These are phyloP conservation scores for Coregonus sp. DNA, from an alignment of 2,797 vertebrate species.

Conservation along the genomic window DNA sequence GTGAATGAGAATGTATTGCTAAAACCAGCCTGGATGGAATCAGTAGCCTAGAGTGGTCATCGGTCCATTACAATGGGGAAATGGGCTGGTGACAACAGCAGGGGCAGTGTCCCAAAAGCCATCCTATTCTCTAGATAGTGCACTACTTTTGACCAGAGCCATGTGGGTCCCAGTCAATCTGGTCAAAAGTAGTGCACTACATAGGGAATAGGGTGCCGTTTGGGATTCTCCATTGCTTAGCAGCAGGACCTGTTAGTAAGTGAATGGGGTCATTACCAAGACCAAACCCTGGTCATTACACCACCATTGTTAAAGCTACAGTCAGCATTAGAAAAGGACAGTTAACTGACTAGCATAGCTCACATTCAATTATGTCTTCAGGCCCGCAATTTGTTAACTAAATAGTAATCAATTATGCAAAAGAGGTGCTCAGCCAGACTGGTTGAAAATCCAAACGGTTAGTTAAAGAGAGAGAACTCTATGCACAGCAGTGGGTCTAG, in stretches of 20 bases:
- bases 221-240: slow-evolving; percentile 73
- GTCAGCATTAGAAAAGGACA: slow-evolving; percentile 95
- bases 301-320: slow-evolving; percentile 86
- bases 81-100: slow-evolving; percentile 78
- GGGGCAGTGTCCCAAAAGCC: not conserved
- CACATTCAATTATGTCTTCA: slow-evolving; percentile 87
- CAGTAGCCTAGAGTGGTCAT: slow-evolving; percentile 30
- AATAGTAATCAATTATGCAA: slow-evolving; percentile 77
- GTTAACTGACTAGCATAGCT: slow-evolving; percentile 90
- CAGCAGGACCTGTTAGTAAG: slow-evolving; percentile 88
- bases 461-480: no score
- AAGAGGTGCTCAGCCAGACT: not conserved
- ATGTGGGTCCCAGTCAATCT: not conserved
- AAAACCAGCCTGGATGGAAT: slow-evolving; percentile 76
- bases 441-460: not conserved
- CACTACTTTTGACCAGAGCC: not conserved
- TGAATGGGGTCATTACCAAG: slow-evolving; percentile 90
- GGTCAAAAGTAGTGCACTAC: no score
- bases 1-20: slow-evolving; percentile 75
- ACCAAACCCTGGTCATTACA: slow-evolving; percentile 86
- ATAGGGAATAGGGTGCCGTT: not conserved
- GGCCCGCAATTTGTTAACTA: slow-evolving; percentile 81
- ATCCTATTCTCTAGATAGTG: not conserved
- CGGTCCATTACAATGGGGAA: slow-evolving; percentile 87
- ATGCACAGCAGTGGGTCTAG: no score